A percentile compares a stretch with the other conserved stretches of the same genome.
phyloP scores from a whole-genome alignment of 2,113 vertebrate genomes.

The Aptenodytes patagonicus region DNA sequence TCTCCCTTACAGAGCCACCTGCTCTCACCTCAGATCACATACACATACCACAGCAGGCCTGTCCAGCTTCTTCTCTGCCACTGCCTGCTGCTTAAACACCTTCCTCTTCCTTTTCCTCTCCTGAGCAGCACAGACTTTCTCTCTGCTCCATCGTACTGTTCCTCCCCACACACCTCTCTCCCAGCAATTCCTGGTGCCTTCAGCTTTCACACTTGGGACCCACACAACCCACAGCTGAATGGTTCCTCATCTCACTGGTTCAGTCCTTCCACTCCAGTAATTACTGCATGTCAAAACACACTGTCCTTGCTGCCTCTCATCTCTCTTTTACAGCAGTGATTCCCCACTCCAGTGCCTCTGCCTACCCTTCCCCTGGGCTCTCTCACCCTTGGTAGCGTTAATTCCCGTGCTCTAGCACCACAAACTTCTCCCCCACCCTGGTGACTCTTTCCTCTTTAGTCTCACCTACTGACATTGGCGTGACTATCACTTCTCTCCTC shows the following conservation, averaged over 20 bases:
- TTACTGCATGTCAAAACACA: not conserved
- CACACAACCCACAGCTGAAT: not conserved
- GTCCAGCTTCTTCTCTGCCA: not conserved
- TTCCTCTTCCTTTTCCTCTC: not conserved
- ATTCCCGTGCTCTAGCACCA: accelerated
- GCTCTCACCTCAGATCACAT: not conserved
- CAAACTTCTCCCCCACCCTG: not conserved
- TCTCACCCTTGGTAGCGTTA: accelerated
- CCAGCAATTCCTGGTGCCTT: not conserved
- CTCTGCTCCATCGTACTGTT: not conserved
- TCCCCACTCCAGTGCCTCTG: not conserved
- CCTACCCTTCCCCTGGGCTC: not conserved
- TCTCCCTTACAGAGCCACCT: not conserved
- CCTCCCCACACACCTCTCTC: not conserved
- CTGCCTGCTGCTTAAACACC: not conserved
- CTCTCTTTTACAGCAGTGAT: not conserved
- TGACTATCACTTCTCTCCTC: not conserved
- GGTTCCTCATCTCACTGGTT: not conserved
- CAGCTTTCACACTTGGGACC: not conserved
- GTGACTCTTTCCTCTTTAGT: not conserved
- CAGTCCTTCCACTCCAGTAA: not conserved
- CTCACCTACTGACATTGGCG: not conserved
- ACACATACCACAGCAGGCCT: not conserved
- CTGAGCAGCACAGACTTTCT: not conserved
- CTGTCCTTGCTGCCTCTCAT: not conserved